These are phyloP conservation scores for Pseudomyrmex gracilis DNA, from an alignment of 1,140 invertebrate genomes.

Conservation along the genomic window DNA sequence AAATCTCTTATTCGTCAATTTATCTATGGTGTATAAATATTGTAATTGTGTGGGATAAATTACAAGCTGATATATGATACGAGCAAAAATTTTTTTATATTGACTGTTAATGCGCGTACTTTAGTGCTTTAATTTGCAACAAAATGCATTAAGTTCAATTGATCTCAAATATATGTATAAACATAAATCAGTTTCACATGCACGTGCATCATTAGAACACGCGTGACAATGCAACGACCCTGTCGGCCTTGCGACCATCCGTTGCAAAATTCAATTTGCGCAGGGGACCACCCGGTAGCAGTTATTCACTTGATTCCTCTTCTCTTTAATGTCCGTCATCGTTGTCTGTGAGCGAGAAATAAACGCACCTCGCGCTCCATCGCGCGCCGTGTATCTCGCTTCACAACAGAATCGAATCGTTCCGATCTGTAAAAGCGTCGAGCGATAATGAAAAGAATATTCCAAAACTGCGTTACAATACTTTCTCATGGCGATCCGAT, in stretches of 20 bases:
- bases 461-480: conserved; percentile 26
- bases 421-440: neutral
- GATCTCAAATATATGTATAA: neutral
- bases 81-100: neutral
- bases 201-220: conserved; percentile 42
- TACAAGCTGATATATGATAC: neutral
- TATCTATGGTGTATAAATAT: too few species aligned
- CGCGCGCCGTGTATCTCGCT: too few species aligned
- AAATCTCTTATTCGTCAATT: too few species aligned
- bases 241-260: conserved; percentile 45
- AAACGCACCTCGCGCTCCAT: neutral
- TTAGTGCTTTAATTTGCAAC: too few species aligned
- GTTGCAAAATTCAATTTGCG: conserved; percentile 57
- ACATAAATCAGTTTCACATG: conserved; percentile 8
- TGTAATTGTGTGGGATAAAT: neutral
- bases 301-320: conserved; percentile 45
- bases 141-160: too few species aligned
- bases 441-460: neutral
- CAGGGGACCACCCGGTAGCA: conserved; percentile 44
- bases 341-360: conserved; percentile 8
- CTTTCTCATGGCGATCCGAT: conserved; percentile 70
- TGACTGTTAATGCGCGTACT: too few species aligned
- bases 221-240: conserved; percentile 48
- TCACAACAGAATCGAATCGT: neutral
- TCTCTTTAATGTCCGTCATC: neutral